Percentiles rank a stretch among this genome's conserved stretches.
These are phyloP conservation scores for Microctenopoma steveboyesi DNA, from an alignment of 2,797 vertebrate genomes.

Conservation along the genomic window DNA sequence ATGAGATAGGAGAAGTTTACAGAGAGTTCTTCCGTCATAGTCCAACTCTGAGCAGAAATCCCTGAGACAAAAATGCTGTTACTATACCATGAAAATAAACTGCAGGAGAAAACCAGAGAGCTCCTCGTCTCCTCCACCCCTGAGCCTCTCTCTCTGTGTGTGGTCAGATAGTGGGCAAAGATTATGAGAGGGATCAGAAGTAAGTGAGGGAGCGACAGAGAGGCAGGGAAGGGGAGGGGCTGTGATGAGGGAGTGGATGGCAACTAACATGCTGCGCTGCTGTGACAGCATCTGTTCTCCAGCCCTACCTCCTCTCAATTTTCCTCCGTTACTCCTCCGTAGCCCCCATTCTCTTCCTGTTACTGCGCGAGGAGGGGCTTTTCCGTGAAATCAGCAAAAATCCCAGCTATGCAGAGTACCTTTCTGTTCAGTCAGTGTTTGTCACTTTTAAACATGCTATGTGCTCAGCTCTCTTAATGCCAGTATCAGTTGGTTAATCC, in stretches of 20 bases:
- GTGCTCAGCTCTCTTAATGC: not conserved
- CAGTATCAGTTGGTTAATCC: not conserved
- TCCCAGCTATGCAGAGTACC: not conserved
- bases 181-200: conserved; percentile 55
- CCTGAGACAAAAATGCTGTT: not conserved
- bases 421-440: too few relatives aligned
- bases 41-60: conserved; percentile 43
- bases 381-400: conserved; percentile 10
- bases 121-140: conserved; percentile 25
- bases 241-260: conserved; percentile 39
- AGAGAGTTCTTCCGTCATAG: conserved; percentile 38
- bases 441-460: not conserved
- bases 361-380: not conserved
- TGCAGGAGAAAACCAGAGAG: not conserved
- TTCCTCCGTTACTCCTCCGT: conserved; percentile 27
- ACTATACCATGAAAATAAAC: conserved; percentile 41
- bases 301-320: conserved; percentile 45
- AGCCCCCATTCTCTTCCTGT: conserved; percentile 11
- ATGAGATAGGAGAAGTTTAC: conserved; percentile 23
- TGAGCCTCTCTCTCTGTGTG: conserved; percentile 36
- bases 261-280: conserved; percentile 42
- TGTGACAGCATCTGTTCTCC: conserved; percentile 60
- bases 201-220: conserved; percentile 50
- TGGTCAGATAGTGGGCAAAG: conserved; percentile 52
- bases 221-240: conserved; percentile 51